Conservation (phyloP, 2,113 vertebrate genomes). For the Hippocampus mohnikei region DNA sequence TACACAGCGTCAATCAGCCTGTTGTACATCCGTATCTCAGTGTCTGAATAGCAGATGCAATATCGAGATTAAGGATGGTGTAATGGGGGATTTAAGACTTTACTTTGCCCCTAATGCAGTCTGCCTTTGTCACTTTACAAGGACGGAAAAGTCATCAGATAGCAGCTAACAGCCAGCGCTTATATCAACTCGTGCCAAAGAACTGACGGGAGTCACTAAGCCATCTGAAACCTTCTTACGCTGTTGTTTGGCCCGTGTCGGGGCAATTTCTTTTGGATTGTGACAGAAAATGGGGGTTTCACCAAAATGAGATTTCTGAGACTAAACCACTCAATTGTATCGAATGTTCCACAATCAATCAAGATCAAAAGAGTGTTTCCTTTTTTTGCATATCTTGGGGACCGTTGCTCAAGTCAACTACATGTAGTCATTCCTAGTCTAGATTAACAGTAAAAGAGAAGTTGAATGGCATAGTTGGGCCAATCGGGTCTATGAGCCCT, state of each 20-base stretch:
- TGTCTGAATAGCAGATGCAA: slow-evolving; percentile 35
- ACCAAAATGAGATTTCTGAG: not conserved
- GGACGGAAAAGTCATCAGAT: slow-evolving; percentile 50
- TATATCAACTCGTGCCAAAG: slow-evolving; percentile 25
- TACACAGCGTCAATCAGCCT: slow-evolving; percentile 22
- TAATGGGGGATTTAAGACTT: slow-evolving; percentile 62
- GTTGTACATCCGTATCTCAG: slow-evolving; percentile 33
- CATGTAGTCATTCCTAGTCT: no score
- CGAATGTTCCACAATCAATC: no score
- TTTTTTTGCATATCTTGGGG: no score
- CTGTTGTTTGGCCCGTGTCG: slow-evolving; percentile 10
- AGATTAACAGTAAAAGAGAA: no score
- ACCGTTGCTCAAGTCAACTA: no score
- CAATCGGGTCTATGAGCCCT: no score
- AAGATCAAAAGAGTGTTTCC: no score
- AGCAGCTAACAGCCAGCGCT: slow-evolving; percentile 44
- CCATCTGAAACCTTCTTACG: not conserved
- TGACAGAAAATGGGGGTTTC: not conserved
- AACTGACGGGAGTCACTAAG: not conserved
- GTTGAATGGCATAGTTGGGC: no score
- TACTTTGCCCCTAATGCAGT: slow-evolving; percentile 40
- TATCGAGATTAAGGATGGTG: slow-evolving; percentile 48
- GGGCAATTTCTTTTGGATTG: slow-evolving; percentile 4
- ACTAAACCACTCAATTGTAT: not conserved
- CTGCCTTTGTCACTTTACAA: slow-evolving; percentile 37